Evolutionary conservation across 2,797 vertebrate species (phyloP), one percentile per base, ranked within the genome.

Genomic region (Decapterus maruadsi): DNA sequence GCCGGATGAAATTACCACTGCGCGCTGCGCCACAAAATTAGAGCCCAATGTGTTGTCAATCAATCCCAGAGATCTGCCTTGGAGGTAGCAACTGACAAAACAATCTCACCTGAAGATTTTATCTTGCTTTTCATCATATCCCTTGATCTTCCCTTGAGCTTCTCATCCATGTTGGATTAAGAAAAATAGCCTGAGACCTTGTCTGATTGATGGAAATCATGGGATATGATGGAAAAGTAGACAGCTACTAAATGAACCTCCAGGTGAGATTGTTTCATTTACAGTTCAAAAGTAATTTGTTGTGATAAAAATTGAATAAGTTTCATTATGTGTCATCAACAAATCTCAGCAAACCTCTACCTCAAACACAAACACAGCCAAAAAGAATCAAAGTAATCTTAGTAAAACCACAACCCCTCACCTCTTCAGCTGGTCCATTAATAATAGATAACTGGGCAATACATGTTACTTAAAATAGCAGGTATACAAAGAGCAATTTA

Each of bases 401-500:
- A 26, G 51, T 22, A 26, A 55, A 13, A 10, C 29, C n/a, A 9
- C 8, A 50, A 20, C 45, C 61, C 16, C 29, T 64, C 53, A 57
- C 45, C 50, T 69, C 78, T 68, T 77, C 63, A 82, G 64, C 58
- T n/a, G 26, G 7, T 16, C 29, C 36, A 78, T 90, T 50, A 85
- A 90, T 90, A 78, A 91, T 77, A 56, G 40, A 90, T 68, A 40
- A 57, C 17, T 29, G 3, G 10, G 57, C 16, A 29, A 72, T 62
- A 68, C 75, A 57, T 48, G 74, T 48, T 62, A 58, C 78, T 61
- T 48, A 80, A 89, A 91, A 92, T 90, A 89, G 87, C 64, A 80
- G 31, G 58, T 83, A 74, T 90, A 77, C 72, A 83, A 68, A 34
- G 16, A 81, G 75, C 43, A 80, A 92, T 87, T 92, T 77, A 89